phyloP scores from a whole-genome alignment of 2,113 vertebrate species.

The Capra hircus region DNA sequence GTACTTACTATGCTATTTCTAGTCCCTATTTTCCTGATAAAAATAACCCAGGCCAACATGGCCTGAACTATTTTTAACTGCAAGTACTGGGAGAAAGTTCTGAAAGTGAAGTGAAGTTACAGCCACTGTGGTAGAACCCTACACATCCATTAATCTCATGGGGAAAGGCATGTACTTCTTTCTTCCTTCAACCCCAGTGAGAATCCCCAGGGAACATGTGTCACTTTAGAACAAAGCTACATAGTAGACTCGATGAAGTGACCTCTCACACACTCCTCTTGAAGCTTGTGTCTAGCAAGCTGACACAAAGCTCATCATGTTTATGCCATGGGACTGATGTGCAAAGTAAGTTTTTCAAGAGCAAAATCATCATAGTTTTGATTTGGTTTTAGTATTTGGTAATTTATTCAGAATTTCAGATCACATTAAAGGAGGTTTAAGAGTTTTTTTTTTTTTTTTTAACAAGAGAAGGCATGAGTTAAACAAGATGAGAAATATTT shows the following conservation, averaged over 20 bases:
- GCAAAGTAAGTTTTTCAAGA: not conserved
- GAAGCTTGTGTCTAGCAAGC: not conserved
- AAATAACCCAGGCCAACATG: constrained; percentile 37
- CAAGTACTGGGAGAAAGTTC: constrained; percentile 18
- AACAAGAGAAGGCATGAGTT: not conserved
- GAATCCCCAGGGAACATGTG: not conserved
- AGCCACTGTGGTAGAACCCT: not conserved
- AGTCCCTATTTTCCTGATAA: constrained; percentile 53
- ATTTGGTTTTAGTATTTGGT: not conserved
- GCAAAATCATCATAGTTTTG: not conserved
- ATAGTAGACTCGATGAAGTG: not conserved
- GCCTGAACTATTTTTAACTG: constrained; percentile 42
- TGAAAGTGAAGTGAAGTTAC: constrained; percentile 25
- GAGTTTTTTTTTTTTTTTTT: not conserved
- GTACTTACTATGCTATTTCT: not conserved
- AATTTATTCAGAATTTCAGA: not conserved
- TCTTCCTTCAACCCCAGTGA: not conserved
- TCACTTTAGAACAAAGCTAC: not conserved
- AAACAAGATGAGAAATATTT: not conserved
- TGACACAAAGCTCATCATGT: not conserved
- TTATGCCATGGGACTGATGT: not conserved
- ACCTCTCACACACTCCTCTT: not conserved
- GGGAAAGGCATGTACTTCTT: not conserved
- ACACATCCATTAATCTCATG: not conserved
- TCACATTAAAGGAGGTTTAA: not conserved